A percentile compares a stretch with the other conserved stretches of the same genome.
These are phyloP conservation scores for Orchestia grillus DNA, from an alignment of 1,140 invertebrate genomes.

Conservation along the genomic window DNA sequence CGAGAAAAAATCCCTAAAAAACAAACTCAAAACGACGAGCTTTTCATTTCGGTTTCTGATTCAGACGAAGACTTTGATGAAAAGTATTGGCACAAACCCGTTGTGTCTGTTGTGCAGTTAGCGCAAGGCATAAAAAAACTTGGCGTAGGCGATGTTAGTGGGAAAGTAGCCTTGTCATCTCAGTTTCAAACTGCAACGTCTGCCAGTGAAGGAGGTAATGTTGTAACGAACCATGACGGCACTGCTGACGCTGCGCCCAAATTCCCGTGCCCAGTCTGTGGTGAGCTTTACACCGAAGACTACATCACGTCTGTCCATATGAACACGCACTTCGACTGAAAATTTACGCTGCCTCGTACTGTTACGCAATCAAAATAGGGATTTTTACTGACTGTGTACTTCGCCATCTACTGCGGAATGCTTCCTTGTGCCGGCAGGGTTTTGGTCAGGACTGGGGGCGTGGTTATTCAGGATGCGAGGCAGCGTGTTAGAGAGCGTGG, in stretches of 20 bases:
- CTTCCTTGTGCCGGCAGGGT: no score
- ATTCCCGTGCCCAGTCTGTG: slow-evolving; percentile 13
- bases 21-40: not conserved
- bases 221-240: not conserved
- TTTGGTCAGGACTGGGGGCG: no score
- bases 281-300: slow-evolving; percentile 18
- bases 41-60: not conserved
- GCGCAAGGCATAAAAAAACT: not conserved
- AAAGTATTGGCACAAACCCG: not conserved
- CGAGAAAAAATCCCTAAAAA: not conserved
- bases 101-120: slow-evolving; percentile 23
- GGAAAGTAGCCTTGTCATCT: not conserved
- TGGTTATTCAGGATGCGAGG: no score
- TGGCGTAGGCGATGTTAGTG: not conserved
- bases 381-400: no score
- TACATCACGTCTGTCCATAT: slow-evolving; percentile 21
- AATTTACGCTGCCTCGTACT: not conserved
- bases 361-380: no score
- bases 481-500: no score
- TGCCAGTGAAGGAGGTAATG: not conserved
- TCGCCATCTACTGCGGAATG: no score
- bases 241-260: not conserved
- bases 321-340: slow-evolving; percentile 8
- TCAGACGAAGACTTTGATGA: slow-evolving; percentile 41
- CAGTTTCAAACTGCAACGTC: no score